Evolutionary conservation across 2,888 invertebrate genomes (phyloP).

Genomic region (Sicus ferrugineus): DNA sequence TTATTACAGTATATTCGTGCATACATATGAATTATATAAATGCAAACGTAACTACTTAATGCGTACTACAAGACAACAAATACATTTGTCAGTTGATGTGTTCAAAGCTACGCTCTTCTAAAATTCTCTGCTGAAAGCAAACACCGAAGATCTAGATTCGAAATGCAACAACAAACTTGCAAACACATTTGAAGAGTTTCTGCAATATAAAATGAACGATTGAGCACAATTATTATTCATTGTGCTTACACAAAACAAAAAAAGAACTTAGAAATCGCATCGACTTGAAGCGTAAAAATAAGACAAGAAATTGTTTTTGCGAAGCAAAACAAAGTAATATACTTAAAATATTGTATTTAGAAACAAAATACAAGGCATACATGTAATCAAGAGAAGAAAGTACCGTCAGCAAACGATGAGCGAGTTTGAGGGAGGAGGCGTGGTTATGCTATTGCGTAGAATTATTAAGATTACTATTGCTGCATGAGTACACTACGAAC

Average conservation of each 20-base stretch:
- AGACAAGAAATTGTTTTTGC: not conserved
- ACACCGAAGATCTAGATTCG: constrained; percentile 25
- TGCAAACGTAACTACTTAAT: not conserved
- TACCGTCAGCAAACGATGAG: not conserved
- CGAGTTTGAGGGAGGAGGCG: constrained; percentile 2
- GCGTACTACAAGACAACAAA: constrained; percentile 8
- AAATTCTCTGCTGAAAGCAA: constrained; percentile 26
- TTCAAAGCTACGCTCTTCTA: constrained; percentile 15
- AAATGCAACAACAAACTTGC: constrained; percentile 35
- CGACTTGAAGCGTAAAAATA: too few species aligned
- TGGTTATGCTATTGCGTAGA: constrained; percentile 51
- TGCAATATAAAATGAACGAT: constrained; percentile 33
- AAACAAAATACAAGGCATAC: constrained; percentile 27
- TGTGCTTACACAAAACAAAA: constrained; percentile 39
- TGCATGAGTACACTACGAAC: constrained; percentile 49
- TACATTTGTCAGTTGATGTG: constrained; percentile 24
- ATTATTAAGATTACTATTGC: constrained; percentile 59
- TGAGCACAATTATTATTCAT: constrained; percentile 36
- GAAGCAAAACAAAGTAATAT: constrained; percentile 33
- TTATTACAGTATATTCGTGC: constrained; percentile 6
- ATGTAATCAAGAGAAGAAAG: constrained; percentile 18
- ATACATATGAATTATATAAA: constrained; percentile 1
- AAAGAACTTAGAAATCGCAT: too few species aligned
- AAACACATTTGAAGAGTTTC: constrained; percentile 36
- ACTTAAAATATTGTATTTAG: constrained; percentile 20